Evolutionary conservation across 1,140 invertebrate species (phyloP).

Genomic region (Hetaerina americana): DNA sequence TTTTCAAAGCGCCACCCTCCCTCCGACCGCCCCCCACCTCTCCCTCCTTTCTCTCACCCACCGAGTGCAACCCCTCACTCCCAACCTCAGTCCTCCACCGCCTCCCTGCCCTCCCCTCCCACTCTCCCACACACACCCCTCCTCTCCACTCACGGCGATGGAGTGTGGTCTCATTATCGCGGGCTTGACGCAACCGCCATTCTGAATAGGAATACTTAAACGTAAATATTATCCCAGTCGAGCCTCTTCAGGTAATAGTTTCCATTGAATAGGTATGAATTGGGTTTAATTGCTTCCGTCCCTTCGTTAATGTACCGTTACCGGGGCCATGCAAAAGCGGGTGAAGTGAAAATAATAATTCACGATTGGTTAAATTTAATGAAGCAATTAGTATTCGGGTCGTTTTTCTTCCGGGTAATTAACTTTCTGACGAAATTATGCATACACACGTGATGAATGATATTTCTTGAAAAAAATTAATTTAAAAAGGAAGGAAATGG

Average conservation of each 20-base stretch:
- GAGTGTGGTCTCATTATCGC: not conserved
- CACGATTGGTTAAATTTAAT: not conserved
- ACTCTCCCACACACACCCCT: not conserved
- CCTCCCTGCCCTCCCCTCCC: not conserved
- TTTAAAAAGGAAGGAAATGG: too few species aligned
- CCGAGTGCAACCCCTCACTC: too few species aligned
- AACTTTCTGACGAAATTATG: not conserved
- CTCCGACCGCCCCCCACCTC: not conserved
- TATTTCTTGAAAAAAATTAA: too few species aligned
- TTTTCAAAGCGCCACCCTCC: not conserved
- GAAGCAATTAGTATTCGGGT: not conserved
- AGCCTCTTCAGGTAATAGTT: not conserved
- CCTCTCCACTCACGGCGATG: not conserved
- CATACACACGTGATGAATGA: not conserved
- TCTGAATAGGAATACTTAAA: not conserved
- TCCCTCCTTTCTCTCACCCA: not conserved
- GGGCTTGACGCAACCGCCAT: not conserved
- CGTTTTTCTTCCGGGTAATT: not conserved
- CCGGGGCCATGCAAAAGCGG: not conserved
- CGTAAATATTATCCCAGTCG: not conserved
- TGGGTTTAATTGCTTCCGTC: not conserved
- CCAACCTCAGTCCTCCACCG: too few species aligned
- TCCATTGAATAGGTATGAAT: not conserved
- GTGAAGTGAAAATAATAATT: not conserved
- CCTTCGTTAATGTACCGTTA: not conserved